These are phyloP conservation scores for Micoletzkya japonica DNA, from an alignment of 2,888 invertebrate genomes.

Conservation along the genomic window DNA sequence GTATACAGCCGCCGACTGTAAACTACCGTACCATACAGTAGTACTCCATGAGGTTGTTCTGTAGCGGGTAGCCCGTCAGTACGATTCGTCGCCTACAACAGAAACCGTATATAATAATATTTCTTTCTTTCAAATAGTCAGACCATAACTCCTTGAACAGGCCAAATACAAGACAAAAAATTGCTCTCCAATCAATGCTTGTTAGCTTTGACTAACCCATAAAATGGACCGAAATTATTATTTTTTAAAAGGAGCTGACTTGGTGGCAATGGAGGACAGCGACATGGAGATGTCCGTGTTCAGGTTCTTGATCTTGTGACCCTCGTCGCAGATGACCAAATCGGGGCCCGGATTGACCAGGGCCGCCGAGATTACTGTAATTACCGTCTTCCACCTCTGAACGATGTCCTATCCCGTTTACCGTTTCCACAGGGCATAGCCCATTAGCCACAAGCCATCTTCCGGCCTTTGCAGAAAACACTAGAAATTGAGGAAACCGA, in stretches of 20 bases:
- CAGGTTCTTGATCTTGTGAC: slow-evolving; percentile 95
- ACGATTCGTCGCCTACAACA: slow-evolving; percentile 80
- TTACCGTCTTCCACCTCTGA: neutral
- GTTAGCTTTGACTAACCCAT: neutral
- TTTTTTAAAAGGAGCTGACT: slow-evolving; percentile 43
- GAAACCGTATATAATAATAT: neutral
- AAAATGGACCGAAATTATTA: neutral
- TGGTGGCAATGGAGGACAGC: slow-evolving; percentile 89
- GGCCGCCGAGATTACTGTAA: slow-evolving; percentile 39
- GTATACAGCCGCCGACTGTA: slow-evolving; percentile 94
- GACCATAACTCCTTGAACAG: too few species aligned
- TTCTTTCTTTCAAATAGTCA: neutral
- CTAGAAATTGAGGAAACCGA: too few species aligned
- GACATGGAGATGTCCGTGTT: slow-evolving; percentile 94
- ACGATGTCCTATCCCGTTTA: neutral
- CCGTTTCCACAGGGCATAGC: neutral
- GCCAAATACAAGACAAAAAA: too few species aligned
- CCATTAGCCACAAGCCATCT: too few species aligned
- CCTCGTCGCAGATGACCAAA: slow-evolving; percentile 91
- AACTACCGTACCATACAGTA: slow-evolving; percentile 70
- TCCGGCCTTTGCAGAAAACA: too few species aligned
- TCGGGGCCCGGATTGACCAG: slow-evolving; percentile 89
- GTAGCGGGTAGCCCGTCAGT: slow-evolving; percentile 94
- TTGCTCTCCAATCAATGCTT: neutral
- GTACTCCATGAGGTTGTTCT: slow-evolving; percentile 85